These are phyloP conservation scores for Euspilapteryx auroguttella DNA, from an alignment of 2,888 invertebrate species.

Conservation along the genomic window DNA sequence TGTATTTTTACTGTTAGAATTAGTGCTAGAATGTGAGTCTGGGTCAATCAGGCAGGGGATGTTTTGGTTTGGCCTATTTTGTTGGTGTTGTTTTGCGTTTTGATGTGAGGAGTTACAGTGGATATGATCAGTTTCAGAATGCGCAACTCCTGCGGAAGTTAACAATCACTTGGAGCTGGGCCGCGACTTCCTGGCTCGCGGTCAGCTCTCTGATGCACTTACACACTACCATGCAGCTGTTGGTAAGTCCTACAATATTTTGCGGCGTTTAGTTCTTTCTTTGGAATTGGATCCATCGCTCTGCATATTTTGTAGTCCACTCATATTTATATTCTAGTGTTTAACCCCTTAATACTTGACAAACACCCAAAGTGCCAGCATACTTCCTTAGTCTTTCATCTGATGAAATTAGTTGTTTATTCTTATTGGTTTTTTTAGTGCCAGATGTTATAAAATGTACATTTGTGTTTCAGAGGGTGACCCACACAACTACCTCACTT, in stretches of 20 bases:
- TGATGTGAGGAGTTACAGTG: slow-evolving; percentile 13
- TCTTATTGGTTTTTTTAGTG: no score
- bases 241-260: no score
- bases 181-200: slow-evolving; percentile 85
- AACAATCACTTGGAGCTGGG: slow-evolving; percentile 94
- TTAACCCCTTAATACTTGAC: no score
- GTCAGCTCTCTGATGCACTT: slow-evolving; percentile 93
- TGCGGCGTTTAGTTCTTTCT: no score
- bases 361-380: no score
- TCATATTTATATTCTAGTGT: no score
- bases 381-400: no score
- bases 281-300: no score
- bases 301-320: no score
- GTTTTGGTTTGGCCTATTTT: slow-evolving; percentile 8
- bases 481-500: slow-evolving; percentile 92
- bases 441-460: no score
- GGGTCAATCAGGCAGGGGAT: slow-evolving; percentile 7
- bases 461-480: slow-evolving; percentile 81
- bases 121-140: slow-evolving; percentile 71
- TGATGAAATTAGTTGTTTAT: no score
- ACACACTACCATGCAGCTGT: slow-evolving; percentile 98
- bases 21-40: slow-evolving; percentile 68
- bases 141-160: slow-evolving; percentile 75
- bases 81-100: slow-evolving; percentile 8
- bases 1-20: slow-evolving; percentile 67